Conservation (phyloP, 2,113 vertebrate species). For the Campylomormyrus numenius region DNA sequence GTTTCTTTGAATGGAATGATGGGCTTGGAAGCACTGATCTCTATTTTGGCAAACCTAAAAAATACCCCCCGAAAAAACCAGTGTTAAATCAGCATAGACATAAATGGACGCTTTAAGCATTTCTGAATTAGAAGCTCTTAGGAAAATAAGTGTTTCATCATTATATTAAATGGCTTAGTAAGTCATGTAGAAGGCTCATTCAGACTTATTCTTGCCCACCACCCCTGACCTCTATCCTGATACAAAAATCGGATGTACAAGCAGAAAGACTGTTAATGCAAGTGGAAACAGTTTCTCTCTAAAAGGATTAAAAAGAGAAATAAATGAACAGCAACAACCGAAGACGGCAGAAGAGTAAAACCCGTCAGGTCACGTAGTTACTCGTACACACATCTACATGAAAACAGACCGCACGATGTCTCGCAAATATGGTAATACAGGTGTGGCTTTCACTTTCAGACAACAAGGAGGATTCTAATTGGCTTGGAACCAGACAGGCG, state of each 20-base stretch:
- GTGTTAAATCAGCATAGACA: background rate
- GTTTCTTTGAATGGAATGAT: conserved; percentile 95
- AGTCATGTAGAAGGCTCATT: background rate
- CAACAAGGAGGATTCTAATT: conserved; percentile 36
- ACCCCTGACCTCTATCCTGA: background rate
- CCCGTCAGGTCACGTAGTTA: background rate
- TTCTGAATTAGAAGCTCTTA: background rate
- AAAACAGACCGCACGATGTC: background rate
- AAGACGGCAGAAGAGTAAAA: background rate
- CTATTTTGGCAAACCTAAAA: conserved; percentile 85
- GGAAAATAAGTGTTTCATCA: background rate
- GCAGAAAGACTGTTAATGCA: background rate
- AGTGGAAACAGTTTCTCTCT: background rate
- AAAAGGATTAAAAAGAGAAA: background rate
- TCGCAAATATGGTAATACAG: background rate
- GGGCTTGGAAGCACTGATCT: conserved; percentile 83
- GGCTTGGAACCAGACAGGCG: conserved; percentile 29
- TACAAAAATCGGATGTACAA: background rate
- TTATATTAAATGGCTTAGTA: background rate
- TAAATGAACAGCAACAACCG: background rate
- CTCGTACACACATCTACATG: background rate
- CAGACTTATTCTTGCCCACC: background rate
- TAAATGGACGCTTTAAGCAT: background rate
- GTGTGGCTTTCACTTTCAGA: conserved; percentile 13
- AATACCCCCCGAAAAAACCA: background rate